Conservation (phyloP, 2,113 vertebrate species). For the Microtus pennsylvanicus region DNA sequence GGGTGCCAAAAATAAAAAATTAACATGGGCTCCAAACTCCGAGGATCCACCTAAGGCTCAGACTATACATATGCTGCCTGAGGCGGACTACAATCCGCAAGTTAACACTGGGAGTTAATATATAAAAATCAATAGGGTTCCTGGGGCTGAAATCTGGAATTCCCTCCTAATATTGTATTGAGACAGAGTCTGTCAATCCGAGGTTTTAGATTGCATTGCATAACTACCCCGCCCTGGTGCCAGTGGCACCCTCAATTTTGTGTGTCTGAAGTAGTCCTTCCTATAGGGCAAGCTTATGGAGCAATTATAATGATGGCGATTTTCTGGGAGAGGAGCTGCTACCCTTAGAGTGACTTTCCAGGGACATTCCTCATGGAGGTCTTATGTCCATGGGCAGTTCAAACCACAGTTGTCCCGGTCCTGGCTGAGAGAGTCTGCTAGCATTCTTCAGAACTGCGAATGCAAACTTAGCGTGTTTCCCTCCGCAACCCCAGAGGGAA, state of each 20-base stretch:
- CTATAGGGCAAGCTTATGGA: background rate
- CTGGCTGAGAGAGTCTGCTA: conserved; percentile 36
- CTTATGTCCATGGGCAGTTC: conserved; percentile 39
- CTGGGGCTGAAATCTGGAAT: background rate
- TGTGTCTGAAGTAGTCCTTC: background rate
- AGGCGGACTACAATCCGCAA: background rate
- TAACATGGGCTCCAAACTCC: background rate
- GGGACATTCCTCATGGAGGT: background rate
- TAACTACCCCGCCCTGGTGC: background rate
- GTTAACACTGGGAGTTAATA: conserved; percentile 20
- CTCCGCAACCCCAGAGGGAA: conserved; percentile 50
- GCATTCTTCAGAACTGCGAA: conserved; percentile 26
- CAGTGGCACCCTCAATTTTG: background rate
- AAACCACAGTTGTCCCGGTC: conserved; percentile 15
- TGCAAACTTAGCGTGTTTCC: background rate
- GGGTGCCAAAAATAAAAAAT: background rate
- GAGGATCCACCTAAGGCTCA: conserved; percentile 24
- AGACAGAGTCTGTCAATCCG: background rate
- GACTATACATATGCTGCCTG: background rate
- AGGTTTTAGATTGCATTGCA: background rate
- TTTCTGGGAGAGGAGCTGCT: background rate
- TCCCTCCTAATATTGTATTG: background rate
- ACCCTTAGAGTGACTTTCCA: background rate
- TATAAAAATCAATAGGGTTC: background rate
- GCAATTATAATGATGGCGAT: background rate